These are phyloP conservation scores for Aplochiton taeniatus DNA, from an alignment of 2,797 vertebrate species.

Conservation along the genomic window DNA sequence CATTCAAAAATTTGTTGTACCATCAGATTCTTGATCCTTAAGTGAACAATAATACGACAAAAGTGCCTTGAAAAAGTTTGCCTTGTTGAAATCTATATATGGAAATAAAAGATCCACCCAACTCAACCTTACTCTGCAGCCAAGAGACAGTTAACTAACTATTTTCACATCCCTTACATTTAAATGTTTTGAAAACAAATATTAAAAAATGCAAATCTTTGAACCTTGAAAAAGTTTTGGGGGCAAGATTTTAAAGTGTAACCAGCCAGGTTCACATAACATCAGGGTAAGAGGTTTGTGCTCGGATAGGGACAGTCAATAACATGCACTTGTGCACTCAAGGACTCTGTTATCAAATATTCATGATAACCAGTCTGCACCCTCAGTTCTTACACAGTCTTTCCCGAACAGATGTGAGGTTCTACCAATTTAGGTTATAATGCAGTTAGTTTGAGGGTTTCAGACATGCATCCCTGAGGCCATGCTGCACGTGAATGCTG, in stretches of 20 bases:
- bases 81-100: no score
- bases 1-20: no score
- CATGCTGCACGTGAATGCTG: slow-evolving; percentile 20
- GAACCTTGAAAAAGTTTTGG: neutral
- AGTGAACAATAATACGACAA: no score
- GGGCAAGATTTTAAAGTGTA: slow-evolving; percentile 22
- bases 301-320: slow-evolving; percentile 59
- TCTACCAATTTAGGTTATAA: slow-evolving; percentile 42
- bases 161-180: neutral
- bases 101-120: no score
- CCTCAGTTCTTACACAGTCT: slow-evolving; percentile 59
- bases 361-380: slow-evolving; percentile 61
- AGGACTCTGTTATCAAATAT: slow-evolving; percentile 71
- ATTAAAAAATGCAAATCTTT: no score
- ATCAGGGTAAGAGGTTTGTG: slow-evolving; percentile 46
- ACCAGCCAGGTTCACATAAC: slow-evolving; percentile 28
- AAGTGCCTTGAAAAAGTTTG: no score
- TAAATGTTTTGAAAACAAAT: neutral
- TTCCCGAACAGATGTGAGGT: slow-evolving; percentile 45
- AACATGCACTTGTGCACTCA: slow-evolving; percentile 57
- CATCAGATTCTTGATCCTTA: no score
- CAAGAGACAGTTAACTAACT: no score
- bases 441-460: slow-evolving; percentile 45
- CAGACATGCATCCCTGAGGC: slow-evolving; percentile 22
- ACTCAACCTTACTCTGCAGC: no score